Conservation (phyloP, 2,113 vertebrate genomes). For the Strix aluco region DNA sequence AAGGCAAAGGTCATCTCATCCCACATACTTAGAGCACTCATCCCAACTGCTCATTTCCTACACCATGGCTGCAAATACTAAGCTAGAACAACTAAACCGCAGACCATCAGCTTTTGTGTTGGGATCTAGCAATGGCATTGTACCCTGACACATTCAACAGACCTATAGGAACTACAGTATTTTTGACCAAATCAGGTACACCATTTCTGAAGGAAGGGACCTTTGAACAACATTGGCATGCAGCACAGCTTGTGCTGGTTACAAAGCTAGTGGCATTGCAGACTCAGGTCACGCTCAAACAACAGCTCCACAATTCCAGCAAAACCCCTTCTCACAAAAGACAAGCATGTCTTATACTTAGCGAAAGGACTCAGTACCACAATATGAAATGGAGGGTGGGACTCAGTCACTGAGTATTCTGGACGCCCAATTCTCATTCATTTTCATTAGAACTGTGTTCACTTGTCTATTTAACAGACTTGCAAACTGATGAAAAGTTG, state of each 20-base stretch:
- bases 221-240: not conserved
- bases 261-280: not conserved
- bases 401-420: not conserved
- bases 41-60: not conserved
- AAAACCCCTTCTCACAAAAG: not conserved
- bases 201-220: not conserved
- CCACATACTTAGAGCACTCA: not conserved
- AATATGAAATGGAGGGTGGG: not conserved
- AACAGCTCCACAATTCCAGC: not conserved
- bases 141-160: not conserved
- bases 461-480: not conserved
- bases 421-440: not conserved
- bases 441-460: not conserved
- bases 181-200: not conserved
- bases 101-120: rapidly evolving
- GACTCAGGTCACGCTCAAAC: not conserved
- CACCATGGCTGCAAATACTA: rapidly evolving
- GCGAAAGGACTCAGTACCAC: not conserved
- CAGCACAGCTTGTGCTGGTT: not conserved
- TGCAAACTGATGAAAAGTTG: not conserved
- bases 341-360: not conserved
- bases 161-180: not conserved
- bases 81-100: not conserved
- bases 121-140: not conserved
- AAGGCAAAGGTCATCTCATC: not conserved